Percentiles rank a stretch among this genome's conserved stretches.
phyloP scores from a whole-genome alignment of 2,888 invertebrate genomes.

The Tholera decimalis region DNA sequence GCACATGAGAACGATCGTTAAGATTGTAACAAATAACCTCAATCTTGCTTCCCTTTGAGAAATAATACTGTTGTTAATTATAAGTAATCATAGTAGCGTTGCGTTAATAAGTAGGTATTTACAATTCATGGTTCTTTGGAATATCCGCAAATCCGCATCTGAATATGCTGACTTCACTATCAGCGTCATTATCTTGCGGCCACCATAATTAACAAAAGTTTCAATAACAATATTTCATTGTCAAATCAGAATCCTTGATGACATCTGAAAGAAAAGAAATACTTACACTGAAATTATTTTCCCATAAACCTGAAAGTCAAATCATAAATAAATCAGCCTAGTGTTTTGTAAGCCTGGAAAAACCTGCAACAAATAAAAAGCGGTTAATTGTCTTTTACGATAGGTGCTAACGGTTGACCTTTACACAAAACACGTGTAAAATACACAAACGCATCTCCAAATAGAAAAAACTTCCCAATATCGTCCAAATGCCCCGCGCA shows the following conservation, averaged over 20 bases:
- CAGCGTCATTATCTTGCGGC: conserved; percentile 14
- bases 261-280: neutral
- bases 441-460: conserved; percentile 11
- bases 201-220: conserved; percentile 6
- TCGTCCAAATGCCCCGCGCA: conserved; percentile 30
- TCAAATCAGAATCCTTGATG: neutral
- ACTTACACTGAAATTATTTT: conserved; percentile 2
- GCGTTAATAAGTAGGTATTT: conserved; percentile 27
- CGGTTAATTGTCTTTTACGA: conserved; percentile 17
- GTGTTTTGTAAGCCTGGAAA: conserved; percentile 12
- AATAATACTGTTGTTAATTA: conserved; percentile 29
- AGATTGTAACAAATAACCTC: conserved; percentile 28
- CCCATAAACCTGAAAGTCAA: neutral
- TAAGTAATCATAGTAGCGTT: conserved; percentile 9
- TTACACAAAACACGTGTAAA: conserved; percentile 30
- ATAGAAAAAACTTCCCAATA: conserved; percentile 39
- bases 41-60: conserved; percentile 42
- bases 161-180: conserved; percentile 47
- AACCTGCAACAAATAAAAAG: neutral
- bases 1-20: conserved; percentile 35
- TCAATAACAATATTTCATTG: conserved; percentile 7
- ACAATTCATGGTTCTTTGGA: conserved; percentile 31
- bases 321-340: neutral
- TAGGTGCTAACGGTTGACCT: conserved; percentile 23
- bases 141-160: conserved; percentile 48